A percentile compares a stretch with the other conserved stretches of the same genome.
These are phyloP conservation scores for Sebastes melanostomus DNA, from an alignment of 2,797 vertebrate genomes.

Conservation along the genomic window DNA sequence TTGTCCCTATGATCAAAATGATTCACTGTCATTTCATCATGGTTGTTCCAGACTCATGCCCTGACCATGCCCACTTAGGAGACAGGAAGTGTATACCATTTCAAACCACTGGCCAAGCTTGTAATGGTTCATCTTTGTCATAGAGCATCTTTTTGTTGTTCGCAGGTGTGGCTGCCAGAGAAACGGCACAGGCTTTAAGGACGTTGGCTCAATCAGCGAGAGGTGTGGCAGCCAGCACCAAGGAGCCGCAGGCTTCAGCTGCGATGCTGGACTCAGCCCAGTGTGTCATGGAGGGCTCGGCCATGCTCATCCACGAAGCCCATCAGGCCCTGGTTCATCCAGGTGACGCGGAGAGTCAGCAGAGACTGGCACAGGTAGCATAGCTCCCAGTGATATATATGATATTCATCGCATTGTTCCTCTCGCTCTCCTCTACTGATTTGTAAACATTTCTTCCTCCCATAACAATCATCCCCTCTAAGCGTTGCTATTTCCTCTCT, in stretches of 20 bases:
- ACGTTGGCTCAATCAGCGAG: constrained; percentile 94
- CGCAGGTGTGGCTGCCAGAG: constrained; percentile 94
- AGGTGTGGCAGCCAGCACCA: constrained; percentile 94
- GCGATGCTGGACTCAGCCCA: constrained; percentile 97
- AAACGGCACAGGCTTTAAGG: constrained; percentile 96
- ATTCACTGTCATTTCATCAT: not conserved
- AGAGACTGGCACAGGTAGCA: constrained; percentile 95
- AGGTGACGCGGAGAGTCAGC: constrained; percentile 96
- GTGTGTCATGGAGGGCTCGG: constrained; percentile 98
- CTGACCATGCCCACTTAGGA: too few species aligned
- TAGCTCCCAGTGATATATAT: constrained; percentile 1
- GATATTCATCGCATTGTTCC: constrained; percentile 29
- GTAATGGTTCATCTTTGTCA: not conserved
- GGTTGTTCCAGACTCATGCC: not conserved
- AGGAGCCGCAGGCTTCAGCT: constrained; percentile 88
- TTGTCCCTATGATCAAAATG: not conserved
- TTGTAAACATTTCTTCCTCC: constrained; percentile 61
- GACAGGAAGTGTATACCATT: too few species aligned
- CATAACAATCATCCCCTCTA: constrained; percentile 60
- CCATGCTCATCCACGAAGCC: constrained; percentile 96
- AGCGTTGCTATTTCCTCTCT: constrained; percentile 68
- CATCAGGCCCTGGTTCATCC: constrained; percentile 95
- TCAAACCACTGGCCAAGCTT: too few species aligned
- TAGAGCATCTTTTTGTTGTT: not conserved
- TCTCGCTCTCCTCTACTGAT: constrained; percentile 44